These are phyloP conservation scores for Caenorhabditis virilis DNA, from an alignment of 2,888 invertebrate species.

Conservation along the genomic window DNA sequence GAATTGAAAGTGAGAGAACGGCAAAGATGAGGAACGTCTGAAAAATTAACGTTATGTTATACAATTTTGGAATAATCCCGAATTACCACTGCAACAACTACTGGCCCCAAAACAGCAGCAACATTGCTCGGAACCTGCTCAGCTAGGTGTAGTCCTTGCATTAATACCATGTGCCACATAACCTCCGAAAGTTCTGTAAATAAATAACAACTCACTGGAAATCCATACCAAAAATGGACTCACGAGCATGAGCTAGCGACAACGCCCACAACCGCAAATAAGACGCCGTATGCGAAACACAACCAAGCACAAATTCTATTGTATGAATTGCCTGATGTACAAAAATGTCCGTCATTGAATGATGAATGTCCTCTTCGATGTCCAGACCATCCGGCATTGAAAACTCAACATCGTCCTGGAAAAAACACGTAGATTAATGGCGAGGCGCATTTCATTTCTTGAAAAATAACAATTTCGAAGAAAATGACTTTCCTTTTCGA, in stretches of 20 bases:
- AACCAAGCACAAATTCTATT: constrained; percentile 19
- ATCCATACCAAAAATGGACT: too few relatives aligned
- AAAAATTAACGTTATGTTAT: too few relatives aligned
- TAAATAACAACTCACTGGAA: not conserved
- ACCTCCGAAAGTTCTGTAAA: constrained; percentile 55
- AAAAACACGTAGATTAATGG: too few relatives aligned
- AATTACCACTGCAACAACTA: constrained; percentile 17
- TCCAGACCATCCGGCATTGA: constrained; percentile 28
- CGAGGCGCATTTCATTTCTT: too few relatives aligned
- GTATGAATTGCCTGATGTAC: constrained; percentile 82
- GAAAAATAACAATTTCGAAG: too few relatives aligned
- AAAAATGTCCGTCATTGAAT: constrained; percentile 28
- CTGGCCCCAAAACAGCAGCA: constrained; percentile 2
- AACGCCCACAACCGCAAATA: constrained; percentile 69
- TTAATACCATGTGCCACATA: constrained; percentile 55
- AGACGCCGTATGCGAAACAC: constrained; percentile 69
- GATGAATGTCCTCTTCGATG: constrained; percentile 12
- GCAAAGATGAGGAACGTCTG: constrained; percentile 83
- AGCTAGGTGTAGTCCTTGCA: constrained; percentile 37
- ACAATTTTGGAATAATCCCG: not conserved
- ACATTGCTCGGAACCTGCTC: constrained; percentile 8
- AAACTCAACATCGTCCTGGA: constrained; percentile 20
- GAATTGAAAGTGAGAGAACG: constrained; percentile 63
- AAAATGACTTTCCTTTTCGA: too few relatives aligned
- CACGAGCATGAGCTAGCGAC: constrained; percentile 64